Conservation (phyloP, 2,113 vertebrate genomes). For the Neodontobutis hainanensis region DNA sequence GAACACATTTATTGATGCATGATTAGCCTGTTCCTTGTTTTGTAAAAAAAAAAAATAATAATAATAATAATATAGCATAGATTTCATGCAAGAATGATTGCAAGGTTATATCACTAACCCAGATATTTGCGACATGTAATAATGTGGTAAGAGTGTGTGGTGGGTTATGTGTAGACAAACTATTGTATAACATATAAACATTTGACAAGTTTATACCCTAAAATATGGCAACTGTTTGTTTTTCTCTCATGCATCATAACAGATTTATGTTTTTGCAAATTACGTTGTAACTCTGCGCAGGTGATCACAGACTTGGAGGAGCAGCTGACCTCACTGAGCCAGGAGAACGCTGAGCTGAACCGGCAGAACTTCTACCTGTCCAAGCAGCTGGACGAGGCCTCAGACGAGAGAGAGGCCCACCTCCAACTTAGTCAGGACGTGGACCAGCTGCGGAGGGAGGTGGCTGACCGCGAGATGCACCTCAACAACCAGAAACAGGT, state of each 20-base stretch:
- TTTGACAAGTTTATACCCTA: too few species aligned
- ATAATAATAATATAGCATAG: conserved; percentile 18
- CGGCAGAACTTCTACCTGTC: conserved; percentile 96
- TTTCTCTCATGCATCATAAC: background rate
- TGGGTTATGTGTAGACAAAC: background rate
- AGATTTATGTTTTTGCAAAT: background rate
- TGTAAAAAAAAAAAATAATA: conserved; percentile 6
- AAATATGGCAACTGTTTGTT: too few species aligned
- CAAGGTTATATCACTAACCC: conserved; percentile 43
- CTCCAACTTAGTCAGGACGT: conserved; percentile 89
- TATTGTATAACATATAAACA: background rate
- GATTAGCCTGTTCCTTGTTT: conserved; percentile 39
- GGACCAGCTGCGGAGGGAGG: conserved; percentile 91
- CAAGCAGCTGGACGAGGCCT: conserved; percentile 93
- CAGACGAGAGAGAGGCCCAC: conserved; percentile 87
- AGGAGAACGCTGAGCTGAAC: conserved; percentile 96
- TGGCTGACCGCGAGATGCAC: conserved; percentile 97
- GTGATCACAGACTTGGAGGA: conserved; percentile 98
- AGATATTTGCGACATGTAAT: conserved; percentile 43
- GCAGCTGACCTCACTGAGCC: conserved; percentile 91
- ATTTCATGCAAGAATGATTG: conserved; percentile 15
- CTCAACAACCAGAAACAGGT: conserved; percentile 98
- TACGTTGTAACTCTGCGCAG: conserved; percentile 63
- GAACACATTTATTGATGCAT: conserved; percentile 49
- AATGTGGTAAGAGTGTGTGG: conserved; percentile 24